Percentiles rank a stretch among this genome's conserved stretches.
Conservation (phyloP, 2,113 vertebrate genomes). For the Sceloporus tristichus region DNA sequence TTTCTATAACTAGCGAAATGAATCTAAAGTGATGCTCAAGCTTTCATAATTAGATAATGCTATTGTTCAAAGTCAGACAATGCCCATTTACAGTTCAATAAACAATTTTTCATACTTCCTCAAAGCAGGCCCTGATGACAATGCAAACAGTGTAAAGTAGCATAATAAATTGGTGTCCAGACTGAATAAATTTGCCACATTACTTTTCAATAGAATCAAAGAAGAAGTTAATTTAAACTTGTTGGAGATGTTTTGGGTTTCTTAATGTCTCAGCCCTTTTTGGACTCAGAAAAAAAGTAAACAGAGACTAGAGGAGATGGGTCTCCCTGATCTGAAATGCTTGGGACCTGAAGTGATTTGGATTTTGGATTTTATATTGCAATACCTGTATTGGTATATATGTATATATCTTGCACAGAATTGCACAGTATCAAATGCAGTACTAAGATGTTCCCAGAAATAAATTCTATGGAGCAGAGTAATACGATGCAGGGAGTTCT, state of each 20-base stretch:
- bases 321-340: not conserved
- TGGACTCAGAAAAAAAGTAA: not conserved
- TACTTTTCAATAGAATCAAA: conserved; percentile 75
- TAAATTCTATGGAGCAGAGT: not conserved
- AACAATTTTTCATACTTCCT: conserved; percentile 88
- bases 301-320: not conserved
- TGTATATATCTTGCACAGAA: too few species aligned
- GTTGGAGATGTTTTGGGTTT: conserved; percentile 49
- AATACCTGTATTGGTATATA: not conserved
- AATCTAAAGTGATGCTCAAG: conserved; percentile 63
- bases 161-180: conserved; percentile 89
- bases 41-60: conserved; percentile 85
- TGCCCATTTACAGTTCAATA: conserved; percentile 86
- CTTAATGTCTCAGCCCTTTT: conserved; percentile 63
- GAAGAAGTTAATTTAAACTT: conserved; percentile 77
- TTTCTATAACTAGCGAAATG: conserved; percentile 60
- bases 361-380: too few species aligned
- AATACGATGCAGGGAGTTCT: not conserved
- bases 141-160: conserved; percentile 80
- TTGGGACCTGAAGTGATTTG: too few species aligned
- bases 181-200: conserved; percentile 84
- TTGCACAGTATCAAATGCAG: not conserved
- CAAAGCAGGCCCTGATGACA: conserved; percentile 83
- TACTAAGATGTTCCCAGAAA: not conserved
- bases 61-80: conserved; percentile 81